Evolutionary conservation across 2,888 invertebrate genomes (phyloP).

Genomic region (Epicampocera succincta): DNA sequence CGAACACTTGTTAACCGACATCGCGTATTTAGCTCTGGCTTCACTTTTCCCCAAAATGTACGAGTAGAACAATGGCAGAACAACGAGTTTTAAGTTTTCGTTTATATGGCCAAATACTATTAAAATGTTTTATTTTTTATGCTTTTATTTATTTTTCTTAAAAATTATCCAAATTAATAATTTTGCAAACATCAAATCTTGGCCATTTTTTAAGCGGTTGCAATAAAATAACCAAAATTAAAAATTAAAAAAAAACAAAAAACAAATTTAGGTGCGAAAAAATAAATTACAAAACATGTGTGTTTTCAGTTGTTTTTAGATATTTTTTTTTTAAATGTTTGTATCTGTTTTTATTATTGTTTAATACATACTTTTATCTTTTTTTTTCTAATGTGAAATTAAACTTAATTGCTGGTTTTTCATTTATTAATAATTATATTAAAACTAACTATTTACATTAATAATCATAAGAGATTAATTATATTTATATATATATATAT

Average conservation of each 20-base stretch:
- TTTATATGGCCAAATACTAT: too few species aligned
- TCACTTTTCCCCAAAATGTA: too few species aligned
- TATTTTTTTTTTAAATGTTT: conserved; percentile 64
- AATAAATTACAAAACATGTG: conserved; percentile 54
- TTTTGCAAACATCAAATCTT: not conserved
- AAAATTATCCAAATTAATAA: too few species aligned
- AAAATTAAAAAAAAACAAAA: too few species aligned
- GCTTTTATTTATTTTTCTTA: too few species aligned
- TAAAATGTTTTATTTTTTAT: too few species aligned
- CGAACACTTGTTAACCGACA: too few species aligned
- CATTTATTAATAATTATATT: conserved; percentile 65
- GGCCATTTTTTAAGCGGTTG: conserved; percentile 2
- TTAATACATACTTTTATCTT: conserved; percentile 64
- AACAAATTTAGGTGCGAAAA: conserved; percentile 20
- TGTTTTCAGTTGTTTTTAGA: conserved; percentile 57
- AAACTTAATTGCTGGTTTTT: conserved; percentile 66
- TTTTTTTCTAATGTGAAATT: conserved; percentile 57
- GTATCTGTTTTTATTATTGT: conserved; percentile 58
- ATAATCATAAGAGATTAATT: conserved; percentile 67
- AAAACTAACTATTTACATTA: conserved; percentile 68
- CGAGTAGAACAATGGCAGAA: too few species aligned
- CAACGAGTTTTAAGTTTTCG: too few species aligned
- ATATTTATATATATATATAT: conserved; percentile 32
- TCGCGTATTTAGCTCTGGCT: too few species aligned
- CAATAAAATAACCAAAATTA: conserved; percentile 20